These are phyloP conservation scores for Streblospio benedicti DNA, from an alignment of 1,140 invertebrate species.

Conservation along the genomic window DNA sequence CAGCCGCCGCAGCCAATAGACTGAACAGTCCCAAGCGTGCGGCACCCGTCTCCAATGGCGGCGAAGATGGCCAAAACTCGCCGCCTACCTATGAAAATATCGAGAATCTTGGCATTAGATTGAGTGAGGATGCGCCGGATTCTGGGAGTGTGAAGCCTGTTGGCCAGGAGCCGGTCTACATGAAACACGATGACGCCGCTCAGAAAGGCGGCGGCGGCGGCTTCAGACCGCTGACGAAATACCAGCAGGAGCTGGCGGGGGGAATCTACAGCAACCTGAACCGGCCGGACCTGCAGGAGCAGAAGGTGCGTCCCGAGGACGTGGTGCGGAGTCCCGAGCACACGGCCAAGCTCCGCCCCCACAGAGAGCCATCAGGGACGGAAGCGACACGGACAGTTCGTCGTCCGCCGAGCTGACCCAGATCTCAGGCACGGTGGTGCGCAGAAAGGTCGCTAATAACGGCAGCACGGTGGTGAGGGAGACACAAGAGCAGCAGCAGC, in stretches of 20 bases:
- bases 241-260: slow-evolving; percentile 10
- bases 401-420: too few species aligned
- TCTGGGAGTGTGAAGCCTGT: background rate
- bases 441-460: too few species aligned
- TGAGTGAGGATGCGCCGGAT: background rate
- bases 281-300: slow-evolving; percentile 11
- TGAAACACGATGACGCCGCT: background rate
- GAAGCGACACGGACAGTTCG: background rate
- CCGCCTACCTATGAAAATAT: background rate
- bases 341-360: background rate
- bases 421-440: too few species aligned
- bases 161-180: background rate
- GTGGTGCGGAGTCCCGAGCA: slow-evolving; percentile 6
- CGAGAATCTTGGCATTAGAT: background rate
- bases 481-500: too few species aligned
- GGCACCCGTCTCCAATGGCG: background rate
- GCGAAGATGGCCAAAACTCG: background rate
- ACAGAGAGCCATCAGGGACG: background rate
- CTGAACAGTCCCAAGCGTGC: background rate
- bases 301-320: slow-evolving; percentile 3
- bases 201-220: background rate
- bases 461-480: too few species aligned
- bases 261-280: slow-evolving; percentile 13
- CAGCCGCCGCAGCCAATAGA: background rate
- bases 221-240: background rate